These are phyloP conservation scores for Actinia equina DNA, from an alignment of 64 coral and sea anemone genomes.

Conservation along the genomic window DNA sequence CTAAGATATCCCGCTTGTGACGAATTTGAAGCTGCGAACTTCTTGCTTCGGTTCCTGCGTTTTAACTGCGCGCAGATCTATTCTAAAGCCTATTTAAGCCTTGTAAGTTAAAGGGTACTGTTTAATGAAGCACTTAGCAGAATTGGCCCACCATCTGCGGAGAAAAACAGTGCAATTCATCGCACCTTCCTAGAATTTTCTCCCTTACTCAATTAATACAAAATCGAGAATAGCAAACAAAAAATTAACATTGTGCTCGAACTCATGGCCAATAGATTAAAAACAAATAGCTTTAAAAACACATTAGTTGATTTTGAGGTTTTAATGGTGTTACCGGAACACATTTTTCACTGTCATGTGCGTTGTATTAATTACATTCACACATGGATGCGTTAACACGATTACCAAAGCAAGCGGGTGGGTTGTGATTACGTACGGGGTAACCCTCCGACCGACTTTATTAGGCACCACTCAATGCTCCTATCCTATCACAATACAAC, in stretches of 20 bases:
- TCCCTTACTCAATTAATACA: not conserved
- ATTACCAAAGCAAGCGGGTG: conserved; percentile 27
- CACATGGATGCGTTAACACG: conserved; percentile 35
- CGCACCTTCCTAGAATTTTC: not conserved
- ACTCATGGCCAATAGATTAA: conserved; percentile 18
- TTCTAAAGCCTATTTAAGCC: not conserved
- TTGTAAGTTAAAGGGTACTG: not conserved
- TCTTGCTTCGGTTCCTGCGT: not conserved
- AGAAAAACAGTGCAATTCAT: not conserved
- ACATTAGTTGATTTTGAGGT: not conserved
- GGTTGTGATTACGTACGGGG: conserved; percentile 23
- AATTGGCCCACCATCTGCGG: conserved; percentile 4
- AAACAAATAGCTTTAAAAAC: not conserved
- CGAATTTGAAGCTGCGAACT: not conserved
- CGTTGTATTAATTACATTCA: conserved; percentile 25
- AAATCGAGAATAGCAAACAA: not conserved
- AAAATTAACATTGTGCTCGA: not conserved
- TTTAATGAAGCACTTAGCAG: not conserved
- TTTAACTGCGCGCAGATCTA: not conserved
- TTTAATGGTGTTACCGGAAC: conserved; percentile 25
- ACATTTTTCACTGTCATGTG: conserved; percentile 38
- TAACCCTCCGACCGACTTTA: conserved; percentile 17
- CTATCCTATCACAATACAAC: not conserved
- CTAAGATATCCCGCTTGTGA: not conserved
- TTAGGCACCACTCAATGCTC: conserved; percentile 3